Evolutionary conservation across 2,113 vertebrate genomes (phyloP).

Genomic region (Notothenia rossii): DNA sequence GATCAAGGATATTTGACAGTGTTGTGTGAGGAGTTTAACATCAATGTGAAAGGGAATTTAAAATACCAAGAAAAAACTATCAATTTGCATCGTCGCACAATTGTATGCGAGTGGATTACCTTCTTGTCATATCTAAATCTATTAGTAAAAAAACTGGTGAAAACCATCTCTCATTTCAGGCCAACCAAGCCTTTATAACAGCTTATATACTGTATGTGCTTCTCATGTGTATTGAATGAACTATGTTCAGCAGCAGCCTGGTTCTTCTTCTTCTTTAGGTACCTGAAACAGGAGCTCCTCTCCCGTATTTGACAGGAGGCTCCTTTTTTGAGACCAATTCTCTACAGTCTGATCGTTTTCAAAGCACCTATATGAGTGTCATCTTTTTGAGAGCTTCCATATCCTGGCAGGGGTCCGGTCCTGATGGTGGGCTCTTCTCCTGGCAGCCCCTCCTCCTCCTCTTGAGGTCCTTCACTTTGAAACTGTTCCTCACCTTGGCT

Average conservation of each 20-base stretch:
- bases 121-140: not conserved
- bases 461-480: not conserved
- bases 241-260: conserved; percentile 4
- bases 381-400: not conserved
- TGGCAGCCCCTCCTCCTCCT: not conserved
- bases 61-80: not conserved
- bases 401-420: not conserved
- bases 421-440: not conserved
- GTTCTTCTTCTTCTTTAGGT: not conserved
- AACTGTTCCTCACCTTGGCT: not conserved
- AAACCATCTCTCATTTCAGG: not conserved
- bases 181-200: not conserved
- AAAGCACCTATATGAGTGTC: not conserved
- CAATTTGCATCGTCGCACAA: not conserved
- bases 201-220: not conserved
- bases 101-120: no score
- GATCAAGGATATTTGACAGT: not conserved
- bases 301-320: not conserved
- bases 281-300: conserved; percentile 12
- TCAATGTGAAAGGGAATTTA: not conserved
- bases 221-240: not conserved
- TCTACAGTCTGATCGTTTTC: conserved; percentile 3
- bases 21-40: not conserved
- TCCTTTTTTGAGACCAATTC: not conserved
- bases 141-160: not conserved